Base-by-base conservation (phyloP, 92 coral and sea anemone species). In the Phymanthus crucifer region DNA sequence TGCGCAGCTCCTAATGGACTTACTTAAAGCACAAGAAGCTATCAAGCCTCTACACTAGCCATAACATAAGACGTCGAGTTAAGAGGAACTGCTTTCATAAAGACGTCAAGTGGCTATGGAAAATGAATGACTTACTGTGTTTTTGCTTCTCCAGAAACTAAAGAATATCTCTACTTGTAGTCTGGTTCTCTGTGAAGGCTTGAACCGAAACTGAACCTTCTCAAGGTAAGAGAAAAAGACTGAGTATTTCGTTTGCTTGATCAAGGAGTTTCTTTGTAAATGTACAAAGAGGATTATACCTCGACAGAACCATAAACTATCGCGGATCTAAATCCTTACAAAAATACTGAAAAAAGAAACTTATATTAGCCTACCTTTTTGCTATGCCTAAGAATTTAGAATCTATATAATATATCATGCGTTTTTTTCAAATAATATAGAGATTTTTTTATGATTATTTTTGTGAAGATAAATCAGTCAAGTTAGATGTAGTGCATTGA, bases 1-100 rank as follows among this genome's bases (percentile, higher is more conserved):
- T 61, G 68, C 34, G 29, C 18, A 61, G 26, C 68, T 61, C 29
- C 34, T 61, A 61, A 61, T 61, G 16, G 68, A 61, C 68, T 61
- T 61, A 61, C 68, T 61, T 61, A 61, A 34, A 61, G 24, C 29
- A 58, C 29, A 24, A 58, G 66, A 23, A 58, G 35, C 14, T 18
- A 61, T 61, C 36, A 61, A 27, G 34, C 4, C 68, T 7, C 68
- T 61, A 27, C 68, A 24, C 68, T 61, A 61, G 12, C 34, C 33
- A 61, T 61, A 61, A 61, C 68, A 29, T 61, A 61, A 54, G 27
- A 54, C 27, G 64, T 54, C 64, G 29, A 43, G 48, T 43, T 43
- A 43, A 43, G 14, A 43, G 48, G 14, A 43, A 43, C 48, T 43
- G 48, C 14, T 43, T 43, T 17, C n/a, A 54, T 10, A 27, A 61